Evolutionary conservation across 2,797 vertebrate genomes (phyloP), one percentile per base, ranked within the genome.

Genomic region (Craterocephalus amniculus): DNA sequence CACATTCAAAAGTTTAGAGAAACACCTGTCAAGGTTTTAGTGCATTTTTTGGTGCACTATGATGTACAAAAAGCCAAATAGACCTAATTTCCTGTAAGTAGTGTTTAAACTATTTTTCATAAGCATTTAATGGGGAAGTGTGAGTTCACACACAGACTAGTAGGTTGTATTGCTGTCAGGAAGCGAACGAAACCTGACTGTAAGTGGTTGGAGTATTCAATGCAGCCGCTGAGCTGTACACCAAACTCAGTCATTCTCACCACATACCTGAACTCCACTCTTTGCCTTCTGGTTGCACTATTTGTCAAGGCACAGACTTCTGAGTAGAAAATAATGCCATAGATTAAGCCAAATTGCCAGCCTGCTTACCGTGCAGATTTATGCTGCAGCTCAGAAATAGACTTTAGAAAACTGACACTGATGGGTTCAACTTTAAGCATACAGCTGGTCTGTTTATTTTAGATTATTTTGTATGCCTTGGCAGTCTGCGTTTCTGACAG

Each of bases 131-230:
- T 24, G 10, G n/a, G 9, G 49, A 6, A 27, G 85, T 80, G 88
- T 24, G 13, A 52, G 13, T 52, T 24, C 26, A 52, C 12, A 27
- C 24, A 26, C 3, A 70, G 77, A 85, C 63, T 59, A 31, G 59
- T 14, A 11, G 26, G 18, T 26, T 24, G 38, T 0, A 22, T 4
- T 77, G 86, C 86, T 72, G 48, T 89, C 87, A 90, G 52, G 74
- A 72, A 81, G 62, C 84, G 51, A 12, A 87, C 87, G 85, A 72
- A 90, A 91, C 78, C 58, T 80, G 83, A 79, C 66, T 63, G 69
- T 43, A 68, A 74, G 45, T 62, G 60, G 51, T 58, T 20, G 63
- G 51, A 70, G 73, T 57, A 61, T 54, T 72, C 20, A 76, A 36
- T 51, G 70, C 81, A 73, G 78, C 79, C 64, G 69, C 5, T 26